Conservation (phyloP, 2,113 vertebrate genomes). For the Microcebus tavaratra region DNA sequence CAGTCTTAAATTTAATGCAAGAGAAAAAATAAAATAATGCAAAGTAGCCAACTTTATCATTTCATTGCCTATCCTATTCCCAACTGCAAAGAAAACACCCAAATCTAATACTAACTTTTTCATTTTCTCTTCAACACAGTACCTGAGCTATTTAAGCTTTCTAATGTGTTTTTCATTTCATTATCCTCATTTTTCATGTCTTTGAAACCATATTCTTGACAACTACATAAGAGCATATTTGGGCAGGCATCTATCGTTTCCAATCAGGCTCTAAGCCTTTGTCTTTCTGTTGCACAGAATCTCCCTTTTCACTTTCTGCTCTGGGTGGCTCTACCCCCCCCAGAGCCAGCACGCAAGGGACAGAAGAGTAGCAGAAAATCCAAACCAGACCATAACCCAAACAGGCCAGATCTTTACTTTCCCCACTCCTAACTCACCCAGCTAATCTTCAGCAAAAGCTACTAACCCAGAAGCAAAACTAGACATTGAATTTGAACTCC, state of each 20-base stretch:
- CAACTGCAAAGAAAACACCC: neutral
- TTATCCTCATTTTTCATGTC: neutral
- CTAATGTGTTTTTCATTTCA: neutral
- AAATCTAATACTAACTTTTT: neutral
- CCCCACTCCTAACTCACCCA: neutral
- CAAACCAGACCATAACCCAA: neutral
- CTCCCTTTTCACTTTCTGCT: neutral
- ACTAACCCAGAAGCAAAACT: constrained; percentile 27
- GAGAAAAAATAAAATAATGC: constrained; percentile 4
- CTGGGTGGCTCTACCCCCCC: neutral
- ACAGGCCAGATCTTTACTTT: neutral
- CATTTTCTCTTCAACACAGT: neutral
- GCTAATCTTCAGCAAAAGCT: neutral
- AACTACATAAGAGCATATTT: neutral
- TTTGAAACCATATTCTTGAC: neutral
- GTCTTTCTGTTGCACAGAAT: neutral
- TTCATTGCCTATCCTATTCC: neutral
- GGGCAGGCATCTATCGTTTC: neutral
- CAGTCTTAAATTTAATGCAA: neutral
- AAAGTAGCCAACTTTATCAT: neutral
- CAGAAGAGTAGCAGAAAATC: neutral
- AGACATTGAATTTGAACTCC: constrained; percentile 10
- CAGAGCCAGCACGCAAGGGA: neutral
- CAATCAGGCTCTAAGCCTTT: neutral
- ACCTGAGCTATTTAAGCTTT: neutral